These are phyloP conservation scores for Etheostoma perlongum DNA, from an alignment of 2,797 vertebrate species.

Conservation along the genomic window DNA sequence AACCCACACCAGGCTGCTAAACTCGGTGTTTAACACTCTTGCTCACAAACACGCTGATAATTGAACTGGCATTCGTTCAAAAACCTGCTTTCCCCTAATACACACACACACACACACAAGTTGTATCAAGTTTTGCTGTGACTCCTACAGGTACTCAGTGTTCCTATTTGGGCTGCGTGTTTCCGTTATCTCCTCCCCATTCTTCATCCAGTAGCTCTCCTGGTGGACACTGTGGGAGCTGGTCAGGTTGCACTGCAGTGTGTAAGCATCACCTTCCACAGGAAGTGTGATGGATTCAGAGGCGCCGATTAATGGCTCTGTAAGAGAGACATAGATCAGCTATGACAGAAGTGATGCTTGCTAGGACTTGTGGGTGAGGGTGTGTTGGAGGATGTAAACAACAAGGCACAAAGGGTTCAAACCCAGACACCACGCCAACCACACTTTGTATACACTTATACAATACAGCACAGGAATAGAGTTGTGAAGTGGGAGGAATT, in stretches of 20 bases:
- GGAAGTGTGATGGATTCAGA: constrained; percentile 87
- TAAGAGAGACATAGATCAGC: constrained; percentile 73
- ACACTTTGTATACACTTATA: constrained; percentile 1
- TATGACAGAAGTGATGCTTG: constrained; percentile 25
- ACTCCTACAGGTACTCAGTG: constrained; percentile 89
- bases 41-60: too few relatives aligned
- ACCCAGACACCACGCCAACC: constrained; percentile 7
- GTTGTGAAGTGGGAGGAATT: constrained; percentile 43
- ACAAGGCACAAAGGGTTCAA: constrained; percentile 17
- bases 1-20: constrained; percentile 6
- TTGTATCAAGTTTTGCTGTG: not conserved
- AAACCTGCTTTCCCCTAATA: too few relatives aligned
- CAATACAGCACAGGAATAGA: constrained; percentile 31
- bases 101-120: not conserved
- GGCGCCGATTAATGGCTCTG: constrained; percentile 92
- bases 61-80: too few relatives aligned
- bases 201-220: constrained; percentile 95
- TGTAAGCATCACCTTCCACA: constrained; percentile 72
- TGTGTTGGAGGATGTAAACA: constrained; percentile 27
- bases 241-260: constrained; percentile 96
- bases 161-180: constrained; percentile 79
- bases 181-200: constrained; percentile 89
- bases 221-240: constrained; percentile 73
- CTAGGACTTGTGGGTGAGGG: constrained; percentile 26
- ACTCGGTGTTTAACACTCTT: not conserved